phyloP scores from a whole-genome alignment of 2,113 vertebrate genomes.

The Pseudopodoces humilis region DNA sequence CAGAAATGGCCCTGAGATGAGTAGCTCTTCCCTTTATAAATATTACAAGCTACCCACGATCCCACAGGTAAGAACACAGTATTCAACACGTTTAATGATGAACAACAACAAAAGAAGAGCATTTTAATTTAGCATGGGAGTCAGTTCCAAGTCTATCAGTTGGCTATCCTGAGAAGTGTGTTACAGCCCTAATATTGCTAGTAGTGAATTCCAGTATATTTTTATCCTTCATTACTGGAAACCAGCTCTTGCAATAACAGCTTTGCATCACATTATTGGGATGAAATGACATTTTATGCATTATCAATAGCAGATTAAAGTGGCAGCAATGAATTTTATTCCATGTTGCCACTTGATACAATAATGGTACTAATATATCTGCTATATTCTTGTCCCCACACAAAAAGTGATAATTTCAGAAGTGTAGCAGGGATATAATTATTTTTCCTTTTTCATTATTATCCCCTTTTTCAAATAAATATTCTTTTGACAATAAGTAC shows the following conservation, averaged over 20 bases:
- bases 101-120: slow-evolving; percentile 64
- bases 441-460: not conserved
- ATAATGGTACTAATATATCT: not conserved
- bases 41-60: slow-evolving; percentile 74
- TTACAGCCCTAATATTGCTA: not conserved
- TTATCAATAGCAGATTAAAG: slow-evolving; percentile 35
- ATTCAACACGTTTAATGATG: slow-evolving; percentile 71
- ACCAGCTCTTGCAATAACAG: not conserved
- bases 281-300: slow-evolving; percentile 18
- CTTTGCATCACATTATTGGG: not conserved
- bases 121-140: slow-evolving; percentile 71
- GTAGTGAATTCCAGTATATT: not conserved
- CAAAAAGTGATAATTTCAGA: not conserved
- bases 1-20: slow-evolving; percentile 76
- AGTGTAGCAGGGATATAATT: rapidly evolving
- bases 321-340: not conserved
- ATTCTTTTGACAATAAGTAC: not conserved
- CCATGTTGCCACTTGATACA: not conserved
- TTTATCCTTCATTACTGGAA: slow-evolving; percentile 41
- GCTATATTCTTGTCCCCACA: not conserved
- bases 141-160: not conserved
- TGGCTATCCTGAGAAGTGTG: not conserved
- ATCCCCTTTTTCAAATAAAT: not conserved
- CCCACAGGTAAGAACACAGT: slow-evolving; percentile 71
- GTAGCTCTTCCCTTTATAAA: slow-evolving; percentile 77